These are phyloP conservation scores for Cryptotis parvus DNA, from an alignment of 2,113 vertebrate species.

Conservation along the genomic window DNA sequence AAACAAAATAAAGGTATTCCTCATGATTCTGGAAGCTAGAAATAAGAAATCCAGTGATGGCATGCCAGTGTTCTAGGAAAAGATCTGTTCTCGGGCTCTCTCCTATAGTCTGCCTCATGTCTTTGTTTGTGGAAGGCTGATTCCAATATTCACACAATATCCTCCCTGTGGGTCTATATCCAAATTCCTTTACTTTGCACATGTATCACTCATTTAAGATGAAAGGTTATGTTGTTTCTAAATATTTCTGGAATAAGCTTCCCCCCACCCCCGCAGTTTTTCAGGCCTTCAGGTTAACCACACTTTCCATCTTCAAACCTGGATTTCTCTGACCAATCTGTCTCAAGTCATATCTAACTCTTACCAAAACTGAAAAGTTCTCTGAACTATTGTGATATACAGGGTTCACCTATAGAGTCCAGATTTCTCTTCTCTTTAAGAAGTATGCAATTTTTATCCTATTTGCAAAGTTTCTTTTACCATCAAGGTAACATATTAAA, in stretches of 20 bases:
- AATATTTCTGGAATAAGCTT: background rate
- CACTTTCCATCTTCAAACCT: background rate
- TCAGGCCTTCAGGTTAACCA: background rate
- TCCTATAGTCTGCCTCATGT: background rate
- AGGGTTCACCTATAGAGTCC: background rate
- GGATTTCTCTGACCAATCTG: background rate
- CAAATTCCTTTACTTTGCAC: background rate
- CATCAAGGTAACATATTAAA: background rate
- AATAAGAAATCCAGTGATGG: background rate
- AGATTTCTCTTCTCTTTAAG: background rate
- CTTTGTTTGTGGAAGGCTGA: background rate
- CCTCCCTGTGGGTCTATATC: background rate
- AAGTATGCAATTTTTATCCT: background rate
- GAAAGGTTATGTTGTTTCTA: background rate
- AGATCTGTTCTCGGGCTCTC: background rate
- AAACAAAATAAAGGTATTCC: background rate
- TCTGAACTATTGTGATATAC: background rate
- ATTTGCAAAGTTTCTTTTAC: background rate
- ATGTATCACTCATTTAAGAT: background rate
- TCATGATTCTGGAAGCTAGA: background rate
- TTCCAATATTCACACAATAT: background rate
- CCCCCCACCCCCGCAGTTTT: no score
- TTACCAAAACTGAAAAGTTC: background rate
- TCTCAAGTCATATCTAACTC: background rate
- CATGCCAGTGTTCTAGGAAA: background rate